Evolutionary conservation across 2,888 invertebrate genomes (phyloP).

Genomic region (Cyaniris semiargus): DNA sequence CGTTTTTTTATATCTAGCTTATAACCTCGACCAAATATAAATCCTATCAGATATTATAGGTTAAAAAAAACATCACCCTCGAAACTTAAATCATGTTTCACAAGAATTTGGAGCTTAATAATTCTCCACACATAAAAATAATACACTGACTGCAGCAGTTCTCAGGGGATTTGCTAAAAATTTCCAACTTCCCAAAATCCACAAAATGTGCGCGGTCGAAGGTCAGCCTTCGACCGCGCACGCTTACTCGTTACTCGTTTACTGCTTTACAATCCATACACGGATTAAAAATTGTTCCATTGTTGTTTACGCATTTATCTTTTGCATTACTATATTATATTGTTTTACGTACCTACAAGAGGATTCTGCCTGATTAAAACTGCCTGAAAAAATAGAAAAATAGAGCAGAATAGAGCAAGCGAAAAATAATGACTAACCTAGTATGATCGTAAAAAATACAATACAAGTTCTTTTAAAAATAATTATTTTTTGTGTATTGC

Average conservation of each 20-base stretch:
- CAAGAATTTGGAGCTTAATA: constrained; percentile 34
- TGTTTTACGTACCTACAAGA: too few species aligned
- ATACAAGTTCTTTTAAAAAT: too few species aligned
- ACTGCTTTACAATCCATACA: constrained; percentile 17
- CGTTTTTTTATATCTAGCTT: neutral
- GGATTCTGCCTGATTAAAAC: too few species aligned
- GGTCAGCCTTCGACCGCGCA: too few species aligned
- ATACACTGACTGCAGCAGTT: constrained; percentile 55
- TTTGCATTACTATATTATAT: neutral
- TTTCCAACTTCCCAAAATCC: constrained; percentile 59
- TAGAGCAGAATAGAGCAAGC: too few species aligned
- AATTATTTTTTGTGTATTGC: neutral
- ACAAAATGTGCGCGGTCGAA: constrained; percentile 48
- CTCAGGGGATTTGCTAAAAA: constrained; percentile 66
- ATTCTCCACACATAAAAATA: constrained; percentile 47
- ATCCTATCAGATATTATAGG: neutral
- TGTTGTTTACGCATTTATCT: neutral
- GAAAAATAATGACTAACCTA: too few species aligned
- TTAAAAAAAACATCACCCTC: neutral
- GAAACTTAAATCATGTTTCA: neutral
- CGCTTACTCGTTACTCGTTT: constrained; percentile 32
- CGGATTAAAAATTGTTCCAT: neutral
- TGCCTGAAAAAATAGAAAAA: too few species aligned
- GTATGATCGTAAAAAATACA: too few species aligned
- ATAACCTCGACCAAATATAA: neutral